A percentile compares a stretch with the other conserved stretches of the same genome.
These are phyloP conservation scores for Thalassophryne amazonica DNA, from an alignment of 2,797 vertebrate species.

Conservation along the genomic window DNA sequence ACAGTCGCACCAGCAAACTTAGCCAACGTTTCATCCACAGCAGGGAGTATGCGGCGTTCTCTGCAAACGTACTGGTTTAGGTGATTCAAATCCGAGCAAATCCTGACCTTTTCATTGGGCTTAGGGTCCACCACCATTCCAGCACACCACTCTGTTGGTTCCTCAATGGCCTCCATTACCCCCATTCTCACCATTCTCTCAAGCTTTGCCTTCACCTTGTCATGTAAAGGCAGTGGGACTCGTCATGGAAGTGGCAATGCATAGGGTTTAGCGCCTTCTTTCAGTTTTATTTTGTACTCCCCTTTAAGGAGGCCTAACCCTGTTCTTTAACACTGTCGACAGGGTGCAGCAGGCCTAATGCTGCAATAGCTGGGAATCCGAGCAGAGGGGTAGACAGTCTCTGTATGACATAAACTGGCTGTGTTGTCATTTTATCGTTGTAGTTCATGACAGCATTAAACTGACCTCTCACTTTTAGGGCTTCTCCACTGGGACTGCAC, in stretches of 20 bases:
- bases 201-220: slow-evolving; percentile 4
- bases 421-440: too few relatives aligned
- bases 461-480: too few relatives aligned
- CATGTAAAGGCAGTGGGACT: not conserved
- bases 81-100: slow-evolving; percentile 4
- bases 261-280: not conserved
- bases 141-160: not conserved
- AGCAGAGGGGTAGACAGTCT: too few relatives aligned
- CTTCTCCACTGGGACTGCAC: too few relatives aligned
- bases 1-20: not conserved
- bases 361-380: too few relatives aligned
- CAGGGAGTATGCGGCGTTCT: slow-evolving; percentile 8
- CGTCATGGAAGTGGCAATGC: not conserved
- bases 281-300: slow-evolving; percentile 8
- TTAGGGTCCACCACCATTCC: slow-evolving; percentile 7
- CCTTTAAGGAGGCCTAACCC: not conserved
- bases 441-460: too few relatives aligned
- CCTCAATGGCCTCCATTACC: not conserved
- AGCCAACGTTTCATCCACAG: slow-evolving; percentile 9
- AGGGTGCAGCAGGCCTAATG: too few relatives aligned
- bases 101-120: not conserved
- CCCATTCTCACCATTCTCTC: slow-evolving; percentile 2
- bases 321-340: too few relatives aligned
- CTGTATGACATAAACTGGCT: too few relatives aligned
- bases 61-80: not conserved